Conservation (phyloP, 2,888 invertebrate genomes). For the Sminthurides aquaticus region DNA sequence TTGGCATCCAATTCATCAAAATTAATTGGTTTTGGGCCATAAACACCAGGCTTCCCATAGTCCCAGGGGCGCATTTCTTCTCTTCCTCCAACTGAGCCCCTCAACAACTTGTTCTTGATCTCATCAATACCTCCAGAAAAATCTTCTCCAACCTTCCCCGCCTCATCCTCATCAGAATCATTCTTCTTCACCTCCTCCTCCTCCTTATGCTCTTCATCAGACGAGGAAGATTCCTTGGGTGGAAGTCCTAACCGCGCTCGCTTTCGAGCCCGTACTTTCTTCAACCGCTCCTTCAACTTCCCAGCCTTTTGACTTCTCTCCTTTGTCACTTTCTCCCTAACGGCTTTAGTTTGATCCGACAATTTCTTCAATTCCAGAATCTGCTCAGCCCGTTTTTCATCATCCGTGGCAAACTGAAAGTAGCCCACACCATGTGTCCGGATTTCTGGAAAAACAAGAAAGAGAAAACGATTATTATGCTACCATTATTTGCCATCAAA, state of each 20-base stretch:
- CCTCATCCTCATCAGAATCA: constrained; percentile 15
- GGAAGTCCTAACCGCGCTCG: constrained; percentile 44
- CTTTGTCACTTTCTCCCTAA: constrained; percentile 52
- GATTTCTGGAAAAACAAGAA: constrained; percentile 59
- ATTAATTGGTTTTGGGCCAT: constrained; percentile 30
- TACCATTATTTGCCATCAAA: too few relatives aligned
- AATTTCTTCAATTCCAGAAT: constrained; percentile 67
- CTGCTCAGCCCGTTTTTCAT: constrained; percentile 67
- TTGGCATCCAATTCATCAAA: constrained; percentile 58
- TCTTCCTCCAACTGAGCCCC: background rate
- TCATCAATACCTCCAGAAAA: constrained; percentile 5
- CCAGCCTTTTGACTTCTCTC: constrained; percentile 47
- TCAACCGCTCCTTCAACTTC: constrained; percentile 47
- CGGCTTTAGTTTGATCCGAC: constrained; percentile 62
- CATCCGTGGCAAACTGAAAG: constrained; percentile 82
- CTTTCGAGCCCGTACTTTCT: constrained; percentile 46
- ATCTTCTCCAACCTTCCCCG: constrained; percentile 11
- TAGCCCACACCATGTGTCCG: constrained; percentile 87
- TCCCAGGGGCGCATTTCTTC: constrained; percentile 61
- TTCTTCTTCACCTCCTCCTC: constrained; percentile 25
- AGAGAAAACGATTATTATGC: too few relatives aligned
- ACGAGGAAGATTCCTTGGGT: constrained; percentile 23
- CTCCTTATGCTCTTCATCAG: constrained; percentile 29
- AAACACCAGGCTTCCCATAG: constrained; percentile 59
- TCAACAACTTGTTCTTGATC: background rate